Percentiles rank a stretch among this genome's conserved stretches.
Evolutionary conservation across 2,797 vertebrate genomes (phyloP).

Genomic region (Neolamprologus multifasciatus): DNA sequence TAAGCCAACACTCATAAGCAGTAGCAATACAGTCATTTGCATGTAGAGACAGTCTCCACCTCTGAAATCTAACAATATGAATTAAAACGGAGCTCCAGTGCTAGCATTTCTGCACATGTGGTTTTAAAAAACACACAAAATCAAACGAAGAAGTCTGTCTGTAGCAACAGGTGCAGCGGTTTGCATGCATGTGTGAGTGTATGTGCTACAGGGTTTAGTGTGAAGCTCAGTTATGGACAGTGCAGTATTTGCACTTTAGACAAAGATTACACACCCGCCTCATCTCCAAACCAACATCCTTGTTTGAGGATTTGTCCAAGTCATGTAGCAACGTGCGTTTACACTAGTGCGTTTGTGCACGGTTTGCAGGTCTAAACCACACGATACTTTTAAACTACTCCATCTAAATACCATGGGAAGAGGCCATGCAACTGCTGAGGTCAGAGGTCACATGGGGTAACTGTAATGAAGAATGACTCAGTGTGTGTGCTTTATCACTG

Average conservation of each 20-base stretch:
- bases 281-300: constrained; percentile 21
- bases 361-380: neutral
- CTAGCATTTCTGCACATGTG: neutral
- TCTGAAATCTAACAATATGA: neutral
- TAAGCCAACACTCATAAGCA: neutral
- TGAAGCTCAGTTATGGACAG: constrained; percentile 4
- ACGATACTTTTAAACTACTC: neutral
- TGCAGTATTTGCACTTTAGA: constrained; percentile 40
- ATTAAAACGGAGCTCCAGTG: neutral
- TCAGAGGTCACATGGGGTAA: constrained; percentile 31
- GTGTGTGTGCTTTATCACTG: constrained; percentile 1
- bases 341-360: neutral
- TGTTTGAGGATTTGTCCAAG: constrained; percentile 29
- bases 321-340: neutral
- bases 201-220: neutral
- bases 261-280: neutral
- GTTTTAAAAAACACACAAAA: neutral
- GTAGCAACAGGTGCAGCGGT: neutral
- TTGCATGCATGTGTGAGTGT: neutral
- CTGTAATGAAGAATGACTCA: constrained; percentile 14
- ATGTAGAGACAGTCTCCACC: neutral
- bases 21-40: neutral
- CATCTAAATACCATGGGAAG: neutral
- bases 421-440: neutral
- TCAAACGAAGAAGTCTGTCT: neutral